These are phyloP conservation scores for Rhaphigaster nebulosa DNA, from an alignment of 2,888 invertebrate genomes.

Conservation along the genomic window DNA sequence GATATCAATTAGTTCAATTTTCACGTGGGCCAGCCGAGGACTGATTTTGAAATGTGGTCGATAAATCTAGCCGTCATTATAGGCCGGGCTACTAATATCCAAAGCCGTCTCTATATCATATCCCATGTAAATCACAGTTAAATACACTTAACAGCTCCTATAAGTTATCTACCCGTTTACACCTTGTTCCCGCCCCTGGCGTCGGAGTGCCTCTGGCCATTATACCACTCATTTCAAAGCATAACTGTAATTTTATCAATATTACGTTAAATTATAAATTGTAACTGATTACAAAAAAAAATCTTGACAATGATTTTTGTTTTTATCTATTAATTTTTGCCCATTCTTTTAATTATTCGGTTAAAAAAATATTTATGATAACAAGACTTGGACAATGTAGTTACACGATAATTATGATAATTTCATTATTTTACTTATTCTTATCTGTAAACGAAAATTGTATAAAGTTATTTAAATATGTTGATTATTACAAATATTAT, in stretches of 20 bases:
- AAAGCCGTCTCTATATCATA: not conserved
- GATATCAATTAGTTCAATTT: slow-evolving; percentile 21
- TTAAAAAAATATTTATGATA: no score
- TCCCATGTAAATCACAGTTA: slow-evolving; percentile 9
- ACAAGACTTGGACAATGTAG: no score
- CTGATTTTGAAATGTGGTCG: not conserved
- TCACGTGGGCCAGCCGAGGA: not conserved
- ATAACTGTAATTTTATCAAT: not conserved
- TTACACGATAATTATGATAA: no score
- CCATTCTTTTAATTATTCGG: no score
- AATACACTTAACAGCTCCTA: slow-evolving; percentile 6
- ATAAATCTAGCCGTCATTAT: not conserved
- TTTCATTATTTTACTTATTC: no score
- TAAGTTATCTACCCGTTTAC: slow-evolving; percentile 32
- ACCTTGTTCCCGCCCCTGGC: not conserved
- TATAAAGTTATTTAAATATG: no score
- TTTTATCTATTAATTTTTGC: no score
- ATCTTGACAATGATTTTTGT: not conserved
- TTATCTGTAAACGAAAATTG: no score
- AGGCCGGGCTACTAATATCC: not conserved
- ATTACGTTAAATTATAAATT: not conserved
- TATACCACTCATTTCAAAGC: not conserved
- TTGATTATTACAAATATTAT: no score
- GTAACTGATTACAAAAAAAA: not conserved
- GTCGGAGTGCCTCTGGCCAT: not conserved